Base-by-base conservation (phyloP, 2,113 vertebrate genomes). In the Saimiri boliviensis region DNA sequence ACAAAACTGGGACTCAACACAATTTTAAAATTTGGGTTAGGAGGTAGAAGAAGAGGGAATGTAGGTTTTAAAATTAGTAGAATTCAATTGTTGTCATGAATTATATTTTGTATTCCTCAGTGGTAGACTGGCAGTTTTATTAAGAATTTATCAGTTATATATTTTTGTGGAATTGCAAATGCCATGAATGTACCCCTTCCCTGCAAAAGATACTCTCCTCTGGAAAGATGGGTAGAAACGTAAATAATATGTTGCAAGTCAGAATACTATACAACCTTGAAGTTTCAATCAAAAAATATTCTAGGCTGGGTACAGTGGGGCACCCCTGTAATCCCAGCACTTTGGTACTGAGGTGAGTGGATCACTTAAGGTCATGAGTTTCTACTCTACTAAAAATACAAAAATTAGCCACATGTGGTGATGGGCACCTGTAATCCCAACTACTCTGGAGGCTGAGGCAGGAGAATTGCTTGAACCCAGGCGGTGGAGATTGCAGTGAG, bases 101-200 rank as follows among this genome's bases (percentile, higher is more conserved):
- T 45, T 16, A 1, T 82, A 71, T 71, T 82, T 70, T 70, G 9
- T 49, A 54, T 47, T 89, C 58, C 49, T 95, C 56, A 17, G 1
- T 76, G 68, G 74, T 42, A 76, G 60, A 23, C 21, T 45, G 79
- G 27, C 2, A 54, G 86, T 19, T 71, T 93, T 88, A 77, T 91
- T 81, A 56, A 45, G 40, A 79, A 54, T 11, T 35, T 56, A 68
- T 42, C 47, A 73, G 40, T 54, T 37, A 19, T 4, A 6, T 68
- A 42, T 81, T 93, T 87, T 45, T 49, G 74, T 88, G 37, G 19
- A 54, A 84, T 37, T 89, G 30, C 8, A 92, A 35, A 73, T 70
- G 49, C 30, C 14, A 52, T 20, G 4, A 40, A 87, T 40, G 4
- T 0, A 25, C 5, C 37, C 3, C 23, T 10, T 3, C 32, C 1